Base-by-base conservation (phyloP, 1,140 invertebrate genomes). In the Coboldia fuscipes region DNA sequence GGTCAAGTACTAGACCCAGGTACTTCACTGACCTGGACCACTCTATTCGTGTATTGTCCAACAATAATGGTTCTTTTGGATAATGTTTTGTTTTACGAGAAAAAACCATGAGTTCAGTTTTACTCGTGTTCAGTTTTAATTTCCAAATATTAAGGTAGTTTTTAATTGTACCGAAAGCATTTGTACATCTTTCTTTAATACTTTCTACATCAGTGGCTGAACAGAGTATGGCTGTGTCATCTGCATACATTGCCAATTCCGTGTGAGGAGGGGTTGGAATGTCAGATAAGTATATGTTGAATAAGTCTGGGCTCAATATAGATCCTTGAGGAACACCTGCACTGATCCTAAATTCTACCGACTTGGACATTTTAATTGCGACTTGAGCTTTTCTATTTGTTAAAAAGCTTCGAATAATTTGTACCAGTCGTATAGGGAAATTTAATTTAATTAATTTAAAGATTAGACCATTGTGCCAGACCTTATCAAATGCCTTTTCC, bases 261-360 rank as follows among this genome's bases (percentile, higher is more conserved):
- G 30, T 36, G 12, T 41, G 39, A 4, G 33, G 8, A 3, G 15
- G 28, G 22, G 20, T 39, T 10, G 45, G 42, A 3, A 51, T 41
- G 22, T 54, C 48, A 14, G 40, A 38, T 0, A 42, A 45, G 36
- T 40, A 53, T 3, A 46, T 23, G 6, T 40, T 17, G 29, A 42
- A 54, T 7, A 48, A 29, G 2, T 35, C 20, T 21, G 50, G 47
- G 4, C 43, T 45, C 3, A 55, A 30, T 8, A 47, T 39, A 3
- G 43, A 45, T 0, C 45, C 51, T 38, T 56, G 45, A 3, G 51
- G 43, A 7, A 54, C 45, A 12, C 51, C 48, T 16, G 43, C 42
- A 24, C 18, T 21, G 10, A 42, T 37, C 3, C 28, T 20, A 23
- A 43, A 42, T 20, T 23, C 26, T 0, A 34, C 32, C 7, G 43